Evolutionary conservation across 2,888 invertebrate species (phyloP), one percentile per base, ranked within the genome.

Genomic region (Dioctria rufipes): DNA sequence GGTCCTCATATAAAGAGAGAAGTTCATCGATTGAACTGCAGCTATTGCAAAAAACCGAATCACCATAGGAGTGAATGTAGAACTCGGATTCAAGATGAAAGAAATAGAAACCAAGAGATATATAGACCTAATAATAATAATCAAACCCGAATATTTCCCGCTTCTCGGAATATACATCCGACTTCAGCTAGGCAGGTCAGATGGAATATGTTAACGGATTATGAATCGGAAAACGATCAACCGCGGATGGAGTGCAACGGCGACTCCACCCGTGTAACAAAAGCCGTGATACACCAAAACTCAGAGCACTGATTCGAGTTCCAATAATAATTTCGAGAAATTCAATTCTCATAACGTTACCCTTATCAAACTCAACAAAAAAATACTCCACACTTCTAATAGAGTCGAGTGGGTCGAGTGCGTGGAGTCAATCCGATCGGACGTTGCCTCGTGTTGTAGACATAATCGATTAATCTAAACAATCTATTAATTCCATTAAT

Each of bases 61-160:
- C 40, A 65, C n/a, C n/a, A 65, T 9, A 37, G 65, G n/a, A 65
- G 6, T 9, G 65, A 65, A 40, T 65, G 65, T 40, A 65, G 65
- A 40, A n/a, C 65, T 8, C 65, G 65, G 3, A 4, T 65, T 40
- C 42, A 42, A 5, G 65, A 65, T 40, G 39, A 65, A 40, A 39
- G n/a, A 3, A 65, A 8, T 3, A 65, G 39, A 42, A 42, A 8
- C 6, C 39, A 42, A 40, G 9, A 9, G 39, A 8, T n/a, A 4
- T 37, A 13, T 37, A n/a, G 25, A 6, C 25, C 25, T 25, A 25
- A 25, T 25, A 25, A 25, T 25, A 25, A 25, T 25, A 25, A 25
- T 25, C 65, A 5, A 40, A 40, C 39, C 65, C 65, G 39, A 65
- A 2, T n/a, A 4, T n/a, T 54, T 11, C 11, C 54, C 4, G 11